Evolutionary conservation across 2,888 invertebrate species (phyloP), one percentile per base, ranked within the genome.

Genomic region (Brassicogethes aeneus): DNA sequence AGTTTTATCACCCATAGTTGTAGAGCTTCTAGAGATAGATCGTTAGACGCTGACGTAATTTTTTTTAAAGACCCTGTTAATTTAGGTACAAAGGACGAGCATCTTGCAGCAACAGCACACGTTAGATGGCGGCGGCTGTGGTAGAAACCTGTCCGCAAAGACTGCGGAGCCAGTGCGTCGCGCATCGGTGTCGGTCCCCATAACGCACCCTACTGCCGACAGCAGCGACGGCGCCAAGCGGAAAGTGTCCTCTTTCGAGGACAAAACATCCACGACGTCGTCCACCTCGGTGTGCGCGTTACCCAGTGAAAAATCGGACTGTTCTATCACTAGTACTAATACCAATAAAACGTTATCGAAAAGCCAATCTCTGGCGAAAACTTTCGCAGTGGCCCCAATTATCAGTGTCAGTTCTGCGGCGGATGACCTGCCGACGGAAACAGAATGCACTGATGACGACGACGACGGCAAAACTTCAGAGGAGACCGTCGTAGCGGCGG

Each of bases 371-470:
- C 58, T 69, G 40, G 63, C 65, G 41, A 70, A 68, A 52, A 66
- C 68, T 43, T 60, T 64, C 53, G 65, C 70, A 39, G 62, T 70
- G 42, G 69, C 80, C 61, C 67, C 82, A 62, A 73, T 79, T 43
- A 84, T 83, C 57, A 83, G 82, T 70, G 82, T 83, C 45, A 83
- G 81, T 70, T 80, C 82, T 17, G 83, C 79, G 52, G 76, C 76
- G 37, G 82, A 82, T 54, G 81, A 82, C 43, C 49, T 66, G 35
- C 59, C 59, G 41, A 12, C 32, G 8, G 14, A 12, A 32, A 39
- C 38, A 40, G 23, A 23, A 23, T 38, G 33, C 16, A 37, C 31
- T n/a, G 38, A 37, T 30, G 36, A 13, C 44, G 10, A 48, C 53
- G 15, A 36, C 37, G 16, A 42, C 37, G 29, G 1, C 43, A 51